Conservation (phyloP, 2,113 vertebrate species). For the Salvelinus fontinalis region DNA sequence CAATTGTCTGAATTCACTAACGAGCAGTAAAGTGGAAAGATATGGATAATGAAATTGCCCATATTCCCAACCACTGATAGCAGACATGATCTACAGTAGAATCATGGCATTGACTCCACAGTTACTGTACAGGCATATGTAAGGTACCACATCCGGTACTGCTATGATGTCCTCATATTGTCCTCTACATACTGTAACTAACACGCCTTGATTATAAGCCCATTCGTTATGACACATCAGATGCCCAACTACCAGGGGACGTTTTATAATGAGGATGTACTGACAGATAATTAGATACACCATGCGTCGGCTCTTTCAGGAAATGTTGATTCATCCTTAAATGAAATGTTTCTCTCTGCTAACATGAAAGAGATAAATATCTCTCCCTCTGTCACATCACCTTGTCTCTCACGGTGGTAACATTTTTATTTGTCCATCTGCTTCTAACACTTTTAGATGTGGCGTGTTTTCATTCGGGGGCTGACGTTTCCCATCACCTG, state of each 20-base stretch:
- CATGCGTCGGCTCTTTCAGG: slow-evolving; percentile 64
- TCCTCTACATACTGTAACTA: slow-evolving; percentile 23
- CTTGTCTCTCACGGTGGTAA: slow-evolving; percentile 59
- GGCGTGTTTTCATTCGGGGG: slow-evolving; percentile 60
- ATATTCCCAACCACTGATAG: slow-evolving; percentile 1
- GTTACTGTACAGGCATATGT: no score
- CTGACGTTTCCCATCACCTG: slow-evolving; percentile 44
- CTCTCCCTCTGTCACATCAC: slow-evolving; percentile 55
- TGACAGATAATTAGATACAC: slow-evolving; percentile 78
- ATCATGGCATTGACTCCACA: no score
- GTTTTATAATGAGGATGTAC: slow-evolving; percentile 66
- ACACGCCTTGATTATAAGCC: slow-evolving; percentile 55
- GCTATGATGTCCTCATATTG: not conserved
- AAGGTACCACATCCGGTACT: not conserved
- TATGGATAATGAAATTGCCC: no score
- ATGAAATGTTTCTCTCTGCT: slow-evolving; percentile 61
- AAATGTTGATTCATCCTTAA: slow-evolving; percentile 71
- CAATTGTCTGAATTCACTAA: not conserved
- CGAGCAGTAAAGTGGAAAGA: no score
- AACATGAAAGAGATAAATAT: slow-evolving; percentile 54
- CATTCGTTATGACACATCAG: slow-evolving; percentile 51
- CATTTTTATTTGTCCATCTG: slow-evolving; percentile 63
- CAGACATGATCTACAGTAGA: no score
- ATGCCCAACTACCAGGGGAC: slow-evolving; percentile 51
- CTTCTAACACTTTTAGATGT: slow-evolving; percentile 58